A percentile compares a stretch with the other conserved stretches of the same genome.
Evolutionary conservation across 2,113 vertebrate genomes (phyloP).

Genomic region (Lasiurus borealis): DNA sequence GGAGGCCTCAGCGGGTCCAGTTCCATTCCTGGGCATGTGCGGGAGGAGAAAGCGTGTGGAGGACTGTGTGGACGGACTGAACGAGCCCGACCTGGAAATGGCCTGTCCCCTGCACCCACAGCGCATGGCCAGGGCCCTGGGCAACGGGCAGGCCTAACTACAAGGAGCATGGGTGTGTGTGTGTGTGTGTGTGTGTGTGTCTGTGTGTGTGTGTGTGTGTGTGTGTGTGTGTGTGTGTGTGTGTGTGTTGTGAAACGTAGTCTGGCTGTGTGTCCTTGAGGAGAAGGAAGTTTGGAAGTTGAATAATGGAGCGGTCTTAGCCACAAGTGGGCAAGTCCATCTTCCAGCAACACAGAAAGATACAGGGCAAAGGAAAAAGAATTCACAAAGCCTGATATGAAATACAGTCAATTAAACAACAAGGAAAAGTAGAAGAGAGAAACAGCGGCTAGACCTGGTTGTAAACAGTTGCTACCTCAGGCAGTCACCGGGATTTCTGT

Average conservation of each 20-base stretch:
- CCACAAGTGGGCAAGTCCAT: not conserved
- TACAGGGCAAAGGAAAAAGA: not conserved
- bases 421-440: not conserved
- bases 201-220: too few species aligned
- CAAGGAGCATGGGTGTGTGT: too few species aligned
- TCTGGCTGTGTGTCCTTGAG: not conserved
- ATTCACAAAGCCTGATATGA: not conserved
- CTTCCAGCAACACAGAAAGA: not conserved
- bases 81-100: not conserved
- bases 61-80: not conserved
- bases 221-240: too few species aligned
- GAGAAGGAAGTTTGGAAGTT: slow-evolving; percentile 2
- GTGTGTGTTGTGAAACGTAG: not conserved
- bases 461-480: not conserved
- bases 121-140: not conserved
- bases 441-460: not conserved
- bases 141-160: not conserved
- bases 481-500: not conserved
- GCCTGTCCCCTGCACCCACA: not conserved
- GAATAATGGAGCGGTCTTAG: not conserved
- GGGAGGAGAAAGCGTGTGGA: not conserved
- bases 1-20: not conserved
- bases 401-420: not conserved
- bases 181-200: too few species aligned
- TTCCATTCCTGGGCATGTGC: not conserved